Evolutionary conservation across 2,888 invertebrate genomes (phyloP), one percentile per base, ranked within the genome.

Genomic region (Heteropelma amictum): DNA sequence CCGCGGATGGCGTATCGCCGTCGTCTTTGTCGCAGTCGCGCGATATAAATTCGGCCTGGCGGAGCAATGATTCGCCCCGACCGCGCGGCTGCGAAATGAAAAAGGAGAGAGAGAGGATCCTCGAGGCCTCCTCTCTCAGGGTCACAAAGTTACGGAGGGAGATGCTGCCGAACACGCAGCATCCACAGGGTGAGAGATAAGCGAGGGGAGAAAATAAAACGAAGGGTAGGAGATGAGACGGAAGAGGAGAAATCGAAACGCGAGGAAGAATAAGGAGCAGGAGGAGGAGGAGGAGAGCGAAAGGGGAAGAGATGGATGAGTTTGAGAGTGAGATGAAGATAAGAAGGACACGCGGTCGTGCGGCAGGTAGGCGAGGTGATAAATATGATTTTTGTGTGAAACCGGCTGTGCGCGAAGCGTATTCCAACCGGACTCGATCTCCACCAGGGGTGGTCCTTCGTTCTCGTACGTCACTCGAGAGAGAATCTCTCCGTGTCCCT

Each of bases 361-460:
- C 73, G 79, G 82, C 84, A 85, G 86, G 83, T 84, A 86, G 82
- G 80, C 78, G 76, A 78, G 76, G 75, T 78, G 80, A 85, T 86
- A 87, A 86, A 86, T 87, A 85, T 83, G 80, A 84, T 84, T 86
- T 85, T 86, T 85, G 84, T 86, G 84, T 86, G 85, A 86, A 86
- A 84, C 84, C 84, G 83, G 81, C 82, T 85, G 84, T 82, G 85
- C 72, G 45, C 45, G n/a, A n/a, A n/a, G n/a, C n/a, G 53, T 67
- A 54, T 28, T 54, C 61, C 58, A 68, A 78, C 78, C 79, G 79
- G 72, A 82, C 83, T 83, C 81, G 83, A 83, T 85, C 87, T 80
- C 84, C 84, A 68, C 68, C n/a, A 85, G 80, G 86, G 87, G 88
- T 88, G 88, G 88, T 88, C 87, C 80, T n/a, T 81, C 81, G 86